These are phyloP conservation scores for Emmelina monodactyla DNA, from an alignment of 2,888 invertebrate genomes.

Conservation along the genomic window DNA sequence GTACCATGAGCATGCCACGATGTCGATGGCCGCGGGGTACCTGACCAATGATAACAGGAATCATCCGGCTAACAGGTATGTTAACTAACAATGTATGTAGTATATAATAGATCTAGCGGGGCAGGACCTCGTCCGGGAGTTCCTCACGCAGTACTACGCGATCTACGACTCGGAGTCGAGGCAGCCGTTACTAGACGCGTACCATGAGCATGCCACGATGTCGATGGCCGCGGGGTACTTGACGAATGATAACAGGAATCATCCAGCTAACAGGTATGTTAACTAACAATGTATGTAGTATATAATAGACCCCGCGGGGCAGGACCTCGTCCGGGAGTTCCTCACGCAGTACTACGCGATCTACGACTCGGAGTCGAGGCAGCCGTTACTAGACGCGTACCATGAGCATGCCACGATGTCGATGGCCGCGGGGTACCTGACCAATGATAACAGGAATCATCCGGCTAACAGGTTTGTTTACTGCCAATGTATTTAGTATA, in stretches of 20 bases:
- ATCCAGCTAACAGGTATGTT: conserved; percentile 28
- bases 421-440: conserved; percentile 65
- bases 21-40: conserved; percentile 74
- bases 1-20: conserved; percentile 85
- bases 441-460: conserved; percentile 30
- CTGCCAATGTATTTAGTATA: no score
- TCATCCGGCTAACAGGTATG: conserved; percentile 27
- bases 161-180: conserved; percentile 84
- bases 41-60: conserved; percentile 34
- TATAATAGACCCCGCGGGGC: conserved; percentile 71
- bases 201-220: conserved; percentile 84
- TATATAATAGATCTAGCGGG: conserved; percentile 72
- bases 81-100: no score
- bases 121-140: conserved; percentile 76
- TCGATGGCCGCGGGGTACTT: conserved; percentile 71
- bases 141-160: conserved; percentile 85
- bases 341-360: conserved; percentile 85
- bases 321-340: conserved; percentile 79
- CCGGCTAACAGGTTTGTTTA: conserved; percentile 30
- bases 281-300: no score
- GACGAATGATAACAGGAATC: conserved; percentile 31
- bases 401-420: conserved; percentile 86
- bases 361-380: conserved; percentile 82
- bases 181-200: conserved; percentile 82
- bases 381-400: conserved; percentile 84